A percentile compares a stretch with the other conserved stretches of the same genome.
Conservation (phyloP, 1,140 invertebrate species). For the Pogonomyrmex californicus region DNA sequence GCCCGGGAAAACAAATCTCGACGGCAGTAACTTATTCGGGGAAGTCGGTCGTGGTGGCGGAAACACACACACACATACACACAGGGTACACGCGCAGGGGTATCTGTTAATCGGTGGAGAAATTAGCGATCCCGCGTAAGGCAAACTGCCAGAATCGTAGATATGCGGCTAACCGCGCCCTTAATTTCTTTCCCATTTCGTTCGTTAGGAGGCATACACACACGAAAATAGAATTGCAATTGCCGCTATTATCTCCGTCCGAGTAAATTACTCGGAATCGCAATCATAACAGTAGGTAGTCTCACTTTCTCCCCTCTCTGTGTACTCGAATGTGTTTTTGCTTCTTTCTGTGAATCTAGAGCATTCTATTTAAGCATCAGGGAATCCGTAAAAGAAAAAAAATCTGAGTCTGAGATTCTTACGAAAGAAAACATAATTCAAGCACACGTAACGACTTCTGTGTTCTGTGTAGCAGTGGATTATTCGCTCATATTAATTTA, state of each 20-base stretch:
- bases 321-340: too few relatives aligned
- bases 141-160: background rate
- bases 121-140: constrained; percentile 3
- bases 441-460: background rate
- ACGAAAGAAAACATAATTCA: background rate
- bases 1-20: constrained; percentile 45
- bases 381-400: background rate
- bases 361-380: background rate
- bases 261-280: background rate
- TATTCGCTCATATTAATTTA: background rate
- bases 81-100: background rate
- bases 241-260: background rate
- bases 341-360: background rate
- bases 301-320: background rate
- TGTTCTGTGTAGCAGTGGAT: background rate
- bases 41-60: constrained; percentile 26
- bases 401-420: background rate
- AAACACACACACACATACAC: too few relatives aligned
- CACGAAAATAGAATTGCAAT: constrained; percentile 14
- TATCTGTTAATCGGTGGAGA: constrained; percentile 1
- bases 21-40: constrained; percentile 38
- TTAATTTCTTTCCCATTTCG: background rate
- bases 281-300: background rate
- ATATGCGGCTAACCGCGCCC: background rate
- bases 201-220: background rate